Conservation (phyloP, 2,888 invertebrate genomes). For the Protonemura montana region DNA sequence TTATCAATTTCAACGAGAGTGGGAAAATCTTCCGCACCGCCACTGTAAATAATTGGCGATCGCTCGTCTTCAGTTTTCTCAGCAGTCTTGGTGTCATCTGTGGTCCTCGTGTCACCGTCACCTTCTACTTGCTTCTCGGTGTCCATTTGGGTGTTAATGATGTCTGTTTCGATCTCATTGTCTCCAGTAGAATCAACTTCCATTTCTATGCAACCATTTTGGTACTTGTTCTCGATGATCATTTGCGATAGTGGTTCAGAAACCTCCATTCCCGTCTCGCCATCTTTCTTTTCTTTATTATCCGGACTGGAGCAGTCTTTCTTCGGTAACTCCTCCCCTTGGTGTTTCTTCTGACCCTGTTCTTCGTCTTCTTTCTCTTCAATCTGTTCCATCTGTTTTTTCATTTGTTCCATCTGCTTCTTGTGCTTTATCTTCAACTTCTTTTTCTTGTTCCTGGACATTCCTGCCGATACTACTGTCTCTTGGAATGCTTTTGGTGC, state of each 20-base stretch:
- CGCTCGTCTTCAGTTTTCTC: slow-evolving; percentile 45
- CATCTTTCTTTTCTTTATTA: slow-evolving; percentile 63
- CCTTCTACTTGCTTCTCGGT: slow-evolving; percentile 55
- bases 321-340: slow-evolving; percentile 13
- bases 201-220: slow-evolving; percentile 47
- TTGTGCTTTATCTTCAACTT: slow-evolving; percentile 96
- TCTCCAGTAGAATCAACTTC: slow-evolving; percentile 46
- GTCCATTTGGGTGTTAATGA: slow-evolving; percentile 54
- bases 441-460: slow-evolving; percentile 97
- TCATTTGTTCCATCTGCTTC: slow-evolving; percentile 88
- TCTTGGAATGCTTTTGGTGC: slow-evolving; percentile 87
- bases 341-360: slow-evolving; percentile 47
- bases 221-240: slow-evolving; percentile 42
- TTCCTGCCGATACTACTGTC: slow-evolving; percentile 77
- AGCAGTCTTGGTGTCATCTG: slow-evolving; percentile 44
- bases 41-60: not conserved
- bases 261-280: slow-evolving; percentile 58
- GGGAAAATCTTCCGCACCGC: not conserved
- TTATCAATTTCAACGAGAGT: not conserved
- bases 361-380: slow-evolving; percentile 83
- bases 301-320: not conserved
- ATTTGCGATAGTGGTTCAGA: slow-evolving; percentile 55
- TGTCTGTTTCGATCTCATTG: slow-evolving; percentile 50
- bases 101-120: slow-evolving; percentile 41
- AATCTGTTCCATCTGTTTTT: slow-evolving; percentile 93